Evolutionary conservation across 2,888 invertebrate genomes (phyloP).

Genomic region (Megalurothrips usitatus): DNA sequence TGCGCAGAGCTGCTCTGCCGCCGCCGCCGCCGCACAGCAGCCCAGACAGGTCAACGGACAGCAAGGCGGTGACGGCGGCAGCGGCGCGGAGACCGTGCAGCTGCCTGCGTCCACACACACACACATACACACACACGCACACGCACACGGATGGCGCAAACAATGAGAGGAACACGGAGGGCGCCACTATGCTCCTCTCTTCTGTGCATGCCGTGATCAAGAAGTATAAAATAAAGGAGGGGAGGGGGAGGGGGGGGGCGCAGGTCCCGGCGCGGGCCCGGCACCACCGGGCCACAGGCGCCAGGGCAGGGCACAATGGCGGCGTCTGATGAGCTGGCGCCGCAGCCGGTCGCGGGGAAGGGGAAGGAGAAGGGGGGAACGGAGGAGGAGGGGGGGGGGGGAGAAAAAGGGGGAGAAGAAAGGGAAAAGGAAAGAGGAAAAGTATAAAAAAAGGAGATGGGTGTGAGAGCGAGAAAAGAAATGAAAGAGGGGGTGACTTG

Average conservation of each 20-base stretch:
- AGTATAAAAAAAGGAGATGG: neutral
- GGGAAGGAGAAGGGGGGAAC: neutral
- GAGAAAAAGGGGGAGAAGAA: neutral
- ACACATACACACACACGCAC: too few species aligned
- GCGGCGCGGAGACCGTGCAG: neutral
- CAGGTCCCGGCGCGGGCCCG: neutral
- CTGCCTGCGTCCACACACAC: too few species aligned
- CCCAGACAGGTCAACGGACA: neutral
- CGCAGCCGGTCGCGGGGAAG: neutral
- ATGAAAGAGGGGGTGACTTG: neutral
- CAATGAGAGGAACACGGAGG: too few species aligned
- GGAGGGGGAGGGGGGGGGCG: neutral
- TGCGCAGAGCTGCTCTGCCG: neutral
- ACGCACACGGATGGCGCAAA: too few species aligned
- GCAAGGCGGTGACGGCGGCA: neutral
- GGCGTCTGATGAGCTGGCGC: slow-evolving; percentile 18
- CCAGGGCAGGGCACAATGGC: neutral
- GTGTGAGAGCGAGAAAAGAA: neutral
- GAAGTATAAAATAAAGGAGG: too few species aligned
- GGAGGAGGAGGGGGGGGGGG: neutral
- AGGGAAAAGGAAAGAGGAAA: neutral
- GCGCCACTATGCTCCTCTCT: too few species aligned
- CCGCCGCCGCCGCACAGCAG: neutral
- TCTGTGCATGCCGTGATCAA: too few species aligned
- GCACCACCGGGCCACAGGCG: neutral